These are phyloP conservation scores for Chamaea fasciata DNA, from an alignment of 2,113 vertebrate genomes.

Conservation along the genomic window DNA sequence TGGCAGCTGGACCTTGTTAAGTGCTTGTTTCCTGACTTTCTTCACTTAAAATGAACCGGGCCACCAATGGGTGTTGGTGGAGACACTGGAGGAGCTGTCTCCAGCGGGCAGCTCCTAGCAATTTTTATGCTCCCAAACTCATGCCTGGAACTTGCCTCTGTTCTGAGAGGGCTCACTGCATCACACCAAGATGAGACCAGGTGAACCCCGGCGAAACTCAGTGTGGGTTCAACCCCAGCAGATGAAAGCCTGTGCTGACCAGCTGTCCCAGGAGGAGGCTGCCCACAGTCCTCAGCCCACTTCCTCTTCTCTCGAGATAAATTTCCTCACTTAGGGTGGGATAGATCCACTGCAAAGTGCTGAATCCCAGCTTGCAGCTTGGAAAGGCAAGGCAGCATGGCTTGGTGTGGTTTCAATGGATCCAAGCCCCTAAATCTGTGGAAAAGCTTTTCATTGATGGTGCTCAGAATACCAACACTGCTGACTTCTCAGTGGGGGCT, in stretches of 20 bases:
- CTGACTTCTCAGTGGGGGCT: background rate
- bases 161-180: background rate
- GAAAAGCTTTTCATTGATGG: background rate
- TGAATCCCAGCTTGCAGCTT: background rate
- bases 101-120: background rate
- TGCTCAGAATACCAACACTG: background rate
- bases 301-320: background rate
- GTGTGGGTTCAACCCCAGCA: background rate
- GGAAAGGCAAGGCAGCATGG: background rate
- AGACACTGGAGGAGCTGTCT: background rate
- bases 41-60: background rate
- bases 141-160: background rate
- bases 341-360: background rate
- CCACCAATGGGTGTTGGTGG: fast-evolving
- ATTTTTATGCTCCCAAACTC: background rate
- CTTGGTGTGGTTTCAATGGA: background rate
- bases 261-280: background rate
- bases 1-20: fast-evolving
- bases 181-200: background rate
- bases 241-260: background rate
- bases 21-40: fast-evolving
- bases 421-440: background rate
- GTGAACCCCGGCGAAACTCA: background rate
- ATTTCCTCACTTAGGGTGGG: background rate
- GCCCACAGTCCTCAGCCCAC: background rate